Evolutionary conservation across 2,113 vertebrate genomes (phyloP).

Genomic region (Phylloscopus trochiloides): DNA sequence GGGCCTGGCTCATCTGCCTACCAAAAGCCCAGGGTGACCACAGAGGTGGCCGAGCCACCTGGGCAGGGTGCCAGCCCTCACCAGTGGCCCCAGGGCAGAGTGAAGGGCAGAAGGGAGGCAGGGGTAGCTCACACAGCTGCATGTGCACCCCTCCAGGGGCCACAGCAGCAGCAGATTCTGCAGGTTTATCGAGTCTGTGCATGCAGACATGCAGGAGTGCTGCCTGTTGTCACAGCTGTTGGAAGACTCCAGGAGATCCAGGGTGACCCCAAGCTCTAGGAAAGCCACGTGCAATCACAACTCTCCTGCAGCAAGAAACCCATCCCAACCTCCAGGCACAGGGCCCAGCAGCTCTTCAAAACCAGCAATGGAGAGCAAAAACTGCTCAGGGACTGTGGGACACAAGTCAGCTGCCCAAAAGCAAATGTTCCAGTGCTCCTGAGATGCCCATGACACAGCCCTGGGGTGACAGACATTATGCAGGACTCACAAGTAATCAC

Average conservation of each 20-base stretch:
- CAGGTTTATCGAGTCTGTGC: rapidly evolving
- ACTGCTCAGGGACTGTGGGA: neutral
- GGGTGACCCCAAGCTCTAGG: neutral
- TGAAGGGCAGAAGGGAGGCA: neutral
- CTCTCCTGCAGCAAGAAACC: neutral
- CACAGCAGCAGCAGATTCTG: neutral
- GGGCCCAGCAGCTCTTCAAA: neutral
- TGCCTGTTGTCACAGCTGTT: neutral
- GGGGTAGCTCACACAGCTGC: neutral
- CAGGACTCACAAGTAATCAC: neutral
- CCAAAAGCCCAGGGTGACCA: neutral
- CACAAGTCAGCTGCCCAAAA: neutral
- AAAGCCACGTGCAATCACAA: neutral
- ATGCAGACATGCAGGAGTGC: neutral
- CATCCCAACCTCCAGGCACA: neutral
- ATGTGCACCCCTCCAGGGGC: neutral
- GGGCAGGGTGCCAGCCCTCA: neutral
- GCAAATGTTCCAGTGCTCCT: neutral
- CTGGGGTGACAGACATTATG: neutral
- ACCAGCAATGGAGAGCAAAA: neutral
- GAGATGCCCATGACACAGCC: neutral
- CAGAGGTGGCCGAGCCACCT: neutral
- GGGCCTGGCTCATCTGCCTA: neutral
- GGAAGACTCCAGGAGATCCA: neutral
- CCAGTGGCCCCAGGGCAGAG: neutral